phyloP scores from a whole-genome alignment of 2,888 invertebrate genomes.

The Heterodera filipjevi region DNA sequence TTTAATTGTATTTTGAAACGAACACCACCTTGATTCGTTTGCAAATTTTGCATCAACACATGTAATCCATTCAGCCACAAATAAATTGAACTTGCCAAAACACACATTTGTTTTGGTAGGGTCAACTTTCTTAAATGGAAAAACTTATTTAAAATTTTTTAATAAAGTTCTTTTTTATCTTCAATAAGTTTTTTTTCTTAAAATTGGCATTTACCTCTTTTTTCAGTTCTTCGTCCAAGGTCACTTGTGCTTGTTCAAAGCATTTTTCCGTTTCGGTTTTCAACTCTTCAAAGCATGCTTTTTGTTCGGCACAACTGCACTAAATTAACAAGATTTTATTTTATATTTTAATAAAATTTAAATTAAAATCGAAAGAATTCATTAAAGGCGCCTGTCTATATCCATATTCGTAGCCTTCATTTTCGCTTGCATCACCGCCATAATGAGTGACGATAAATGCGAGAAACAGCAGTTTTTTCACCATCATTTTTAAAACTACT shows the following conservation, averaged over 20 bases:
- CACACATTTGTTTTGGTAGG: background rate
- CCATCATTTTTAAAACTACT: too few species aligned
- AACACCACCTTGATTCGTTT: background rate
- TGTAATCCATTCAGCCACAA: background rate
- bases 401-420: too few species aligned
- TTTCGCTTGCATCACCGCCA: too few species aligned
- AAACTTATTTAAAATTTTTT: too few species aligned
- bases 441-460: too few species aligned
- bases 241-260: background rate
- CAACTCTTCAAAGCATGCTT: background rate
- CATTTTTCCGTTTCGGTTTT: background rate
- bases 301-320: background rate
- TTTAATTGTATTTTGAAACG: too few species aligned
- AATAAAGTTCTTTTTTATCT: too few species aligned
- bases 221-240: background rate
- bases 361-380: too few species aligned
- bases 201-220: background rate
- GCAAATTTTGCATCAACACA: background rate
- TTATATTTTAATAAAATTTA: too few species aligned
- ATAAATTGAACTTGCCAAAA: background rate
- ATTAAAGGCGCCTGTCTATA: too few species aligned
- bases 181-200: too few species aligned
- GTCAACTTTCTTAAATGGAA: background rate
- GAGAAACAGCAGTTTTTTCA: too few species aligned
- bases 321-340: background rate